These are phyloP conservation scores for Cossypha caffra DNA, from an alignment of 2,797 vertebrate species.

Conservation along the genomic window DNA sequence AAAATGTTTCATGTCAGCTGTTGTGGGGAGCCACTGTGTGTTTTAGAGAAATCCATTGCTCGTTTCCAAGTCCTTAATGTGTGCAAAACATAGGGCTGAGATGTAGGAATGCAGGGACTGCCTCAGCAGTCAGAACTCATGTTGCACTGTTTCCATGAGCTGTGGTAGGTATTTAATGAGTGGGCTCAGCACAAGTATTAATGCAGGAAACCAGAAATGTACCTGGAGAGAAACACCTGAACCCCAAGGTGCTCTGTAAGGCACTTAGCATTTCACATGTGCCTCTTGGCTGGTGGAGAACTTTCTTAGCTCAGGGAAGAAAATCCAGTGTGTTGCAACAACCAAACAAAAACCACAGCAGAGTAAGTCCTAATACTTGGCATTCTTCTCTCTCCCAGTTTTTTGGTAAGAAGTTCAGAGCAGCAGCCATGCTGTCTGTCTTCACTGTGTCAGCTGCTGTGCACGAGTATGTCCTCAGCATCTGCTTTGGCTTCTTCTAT, in stretches of 20 bases:
- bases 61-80: neutral
- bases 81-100: neutral
- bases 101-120: neutral
- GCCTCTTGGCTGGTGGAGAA: neutral
- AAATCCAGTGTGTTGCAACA: neutral
- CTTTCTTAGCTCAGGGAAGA: neutral
- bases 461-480: conserved; percentile 88
- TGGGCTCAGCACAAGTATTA: neutral
- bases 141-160: neutral
- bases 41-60: neutral
- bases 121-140: neutral
- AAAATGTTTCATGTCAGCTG: neutral
- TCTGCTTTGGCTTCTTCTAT: conserved; percentile 94
- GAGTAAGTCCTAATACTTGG: neutral
- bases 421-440: conserved; percentile 90
- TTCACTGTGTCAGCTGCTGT: conserved; percentile 90
- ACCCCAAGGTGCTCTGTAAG: neutral
- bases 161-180: neutral
- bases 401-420: conserved; percentile 86
- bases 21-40: neutral
- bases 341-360: neutral
- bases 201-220: neutral
- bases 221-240: neutral
- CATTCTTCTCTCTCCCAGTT: conserved; percentile 76
- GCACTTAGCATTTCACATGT: neutral